phyloP scores from a whole-genome alignment of 2,888 invertebrate species.

The Tridacna gigas region DNA sequence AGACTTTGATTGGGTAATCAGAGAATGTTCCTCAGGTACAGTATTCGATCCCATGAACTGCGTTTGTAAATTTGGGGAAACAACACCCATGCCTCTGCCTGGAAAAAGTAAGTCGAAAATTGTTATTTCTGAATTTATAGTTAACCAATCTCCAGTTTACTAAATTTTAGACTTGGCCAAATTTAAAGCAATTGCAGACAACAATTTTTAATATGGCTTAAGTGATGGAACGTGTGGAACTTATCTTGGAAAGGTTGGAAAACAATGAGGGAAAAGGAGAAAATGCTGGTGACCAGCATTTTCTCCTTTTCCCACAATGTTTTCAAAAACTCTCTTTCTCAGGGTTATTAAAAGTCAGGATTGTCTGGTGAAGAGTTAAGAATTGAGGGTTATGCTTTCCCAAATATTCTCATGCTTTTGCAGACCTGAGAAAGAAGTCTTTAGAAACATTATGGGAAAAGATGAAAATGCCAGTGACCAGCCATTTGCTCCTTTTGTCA shows the following conservation, averaged over 20 bases:
- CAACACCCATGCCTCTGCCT: not conserved
- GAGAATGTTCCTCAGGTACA: constrained; percentile 7
- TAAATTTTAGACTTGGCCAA: no score
- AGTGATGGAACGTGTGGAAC: no score
- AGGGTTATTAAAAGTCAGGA: not conserved
- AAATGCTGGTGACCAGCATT: not conserved
- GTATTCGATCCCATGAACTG: not conserved
- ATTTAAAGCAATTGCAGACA: no score
- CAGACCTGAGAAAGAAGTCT: no score
- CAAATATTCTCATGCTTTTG: no score
- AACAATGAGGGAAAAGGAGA: no score
- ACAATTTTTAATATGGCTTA: no score
- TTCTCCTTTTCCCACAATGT: not conserved
- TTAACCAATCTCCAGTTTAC: no score
- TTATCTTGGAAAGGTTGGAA: no score
- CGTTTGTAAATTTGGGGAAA: not conserved
- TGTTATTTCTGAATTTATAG: no score
- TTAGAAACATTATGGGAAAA: not conserved
- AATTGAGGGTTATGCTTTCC: no score
- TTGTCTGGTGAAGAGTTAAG: no score
- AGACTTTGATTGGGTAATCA: not conserved
- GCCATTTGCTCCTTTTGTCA: not conserved
- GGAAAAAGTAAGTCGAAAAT: not conserved
- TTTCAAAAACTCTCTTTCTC: not conserved
- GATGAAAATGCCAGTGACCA: not conserved